Percentiles rank a stretch among this genome's conserved stretches.
phyloP scores from a whole-genome alignment of 2,797 vertebrate genomes.

The Pygocentrus nattereri region DNA sequence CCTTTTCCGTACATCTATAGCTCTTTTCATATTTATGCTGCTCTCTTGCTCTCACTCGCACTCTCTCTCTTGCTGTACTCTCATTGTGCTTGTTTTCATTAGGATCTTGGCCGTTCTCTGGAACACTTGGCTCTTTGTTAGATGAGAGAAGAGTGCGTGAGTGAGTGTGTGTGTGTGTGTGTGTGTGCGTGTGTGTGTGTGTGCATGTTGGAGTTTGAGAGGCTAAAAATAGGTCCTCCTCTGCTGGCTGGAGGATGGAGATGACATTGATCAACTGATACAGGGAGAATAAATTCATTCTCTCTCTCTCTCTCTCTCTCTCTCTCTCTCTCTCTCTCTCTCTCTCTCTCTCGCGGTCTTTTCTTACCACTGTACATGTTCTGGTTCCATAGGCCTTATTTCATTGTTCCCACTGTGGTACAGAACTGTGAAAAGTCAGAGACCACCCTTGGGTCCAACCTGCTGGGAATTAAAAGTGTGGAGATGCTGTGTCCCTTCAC shows the following conservation, averaged over 20 bases:
- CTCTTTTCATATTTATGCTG: constrained; percentile 1
- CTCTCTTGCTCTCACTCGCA: not conserved
- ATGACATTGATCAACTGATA: constrained; percentile 69
- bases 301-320: constrained; percentile 24
- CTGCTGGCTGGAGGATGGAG: constrained; percentile 61
- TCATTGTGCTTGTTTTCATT: constrained; percentile 47
- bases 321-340: constrained; percentile 19
- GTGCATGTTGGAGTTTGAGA: constrained; percentile 44
- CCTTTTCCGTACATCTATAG: constrained; percentile 2
- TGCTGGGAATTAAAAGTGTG: no score
- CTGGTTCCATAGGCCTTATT: constrained; percentile 42
- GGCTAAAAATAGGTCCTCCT: constrained; percentile 60
- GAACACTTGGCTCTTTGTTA: constrained; percentile 56
- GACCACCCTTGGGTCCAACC: no score
- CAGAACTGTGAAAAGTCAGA: no score
- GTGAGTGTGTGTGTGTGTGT: constrained; percentile 40
- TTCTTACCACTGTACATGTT: constrained; percentile 29
- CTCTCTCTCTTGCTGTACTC: constrained; percentile 1
- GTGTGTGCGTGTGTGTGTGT: constrained; percentile 38
- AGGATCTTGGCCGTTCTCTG: constrained; percentile 39
- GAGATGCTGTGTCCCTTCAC: no score
- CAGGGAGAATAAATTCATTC: constrained; percentile 44
- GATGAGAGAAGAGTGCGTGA: constrained; percentile 29
- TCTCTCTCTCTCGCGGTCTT: not conserved
- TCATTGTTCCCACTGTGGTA: constrained; percentile 22